Base-by-base conservation (phyloP, 2,888 invertebrate genomes). In the Mechanitis messenoides region DNA sequence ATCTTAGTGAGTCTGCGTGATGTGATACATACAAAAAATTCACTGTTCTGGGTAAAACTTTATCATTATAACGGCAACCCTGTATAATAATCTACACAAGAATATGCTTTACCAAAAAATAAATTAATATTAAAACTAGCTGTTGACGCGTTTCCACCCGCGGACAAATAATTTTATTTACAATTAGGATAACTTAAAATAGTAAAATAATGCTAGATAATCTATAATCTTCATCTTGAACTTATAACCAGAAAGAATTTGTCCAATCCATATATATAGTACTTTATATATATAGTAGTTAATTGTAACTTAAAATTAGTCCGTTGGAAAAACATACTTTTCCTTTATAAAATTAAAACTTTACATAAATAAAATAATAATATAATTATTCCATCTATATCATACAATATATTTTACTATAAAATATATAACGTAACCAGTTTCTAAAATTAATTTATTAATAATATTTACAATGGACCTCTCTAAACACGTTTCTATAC, bases 401-500 rank as follows among this genome's bases (percentile, higher is more conserved):
- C 28, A 50, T 50, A 31, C n/a, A n/a, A n/a, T 47, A 47, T n/a
- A 31, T 31, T 31, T 50, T 11, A 31, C 31, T 31, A 31, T 28
- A 7, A 50, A 50, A 50, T 42, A 31, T 50, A 50, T 31, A 50
- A 50, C 9, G 31, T 50, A 50, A 50, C 50, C 50, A 50, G 50
- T 50, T 50, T 47, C 47, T 47, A 3, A 47, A 47, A 50, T 11
- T 9, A 50, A 28, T 11, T 28, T 5, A 7, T 31, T 50, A 50
- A 31, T 31, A 31, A 50, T 50, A 47, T 20, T 47, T 47, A 50
- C 31, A 50, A 31, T 50, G 31, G 50, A 1, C 82, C 79, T 81
- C 77, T 77, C 78, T 77, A 85, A 85, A 84, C 82, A 82, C 71
- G 76, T 75, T 77, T 71, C 72, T 72, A 66, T 31, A 31, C 50